Conservation (phyloP, 1,140 invertebrate species). For the Thrips palmi region DNA sequence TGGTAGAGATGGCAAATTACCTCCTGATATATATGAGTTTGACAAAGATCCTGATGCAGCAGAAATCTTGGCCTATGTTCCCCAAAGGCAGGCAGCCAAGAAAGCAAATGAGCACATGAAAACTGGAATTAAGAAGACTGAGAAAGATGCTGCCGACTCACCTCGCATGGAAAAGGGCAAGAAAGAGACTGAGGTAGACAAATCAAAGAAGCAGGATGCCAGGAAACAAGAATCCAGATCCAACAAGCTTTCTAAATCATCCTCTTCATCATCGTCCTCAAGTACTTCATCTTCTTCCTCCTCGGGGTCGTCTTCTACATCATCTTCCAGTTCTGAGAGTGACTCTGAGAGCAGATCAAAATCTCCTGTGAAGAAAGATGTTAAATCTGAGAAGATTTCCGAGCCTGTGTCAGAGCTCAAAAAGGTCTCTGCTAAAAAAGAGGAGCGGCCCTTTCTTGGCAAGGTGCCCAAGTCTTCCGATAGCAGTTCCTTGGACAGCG, state of each 20-base stretch:
- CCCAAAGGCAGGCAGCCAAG: constrained; percentile 74
- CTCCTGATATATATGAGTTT: constrained; percentile 38
- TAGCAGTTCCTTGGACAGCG: constrained; percentile 19
- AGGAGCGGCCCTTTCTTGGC: constrained; percentile 38
- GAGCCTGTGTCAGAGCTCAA: constrained; percentile 10
- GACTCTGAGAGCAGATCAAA: constrained; percentile 23
- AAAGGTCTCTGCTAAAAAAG: constrained; percentile 12
- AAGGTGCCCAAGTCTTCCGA: constrained; percentile 26
- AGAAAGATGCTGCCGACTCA: constrained; percentile 12
- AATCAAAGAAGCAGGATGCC: constrained; percentile 7
- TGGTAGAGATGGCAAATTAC: constrained; percentile 5
- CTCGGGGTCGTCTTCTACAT: constrained; percentile 26
- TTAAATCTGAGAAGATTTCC: constrained; percentile 11
- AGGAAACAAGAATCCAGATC: constrained; percentile 22
- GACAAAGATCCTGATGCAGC: constrained; percentile 38
- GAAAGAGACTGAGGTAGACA: constrained; percentile 10
- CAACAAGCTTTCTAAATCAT: constrained; percentile 20
- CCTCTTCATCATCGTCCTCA: constrained; percentile 23
- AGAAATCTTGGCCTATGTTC: constrained; percentile 66
- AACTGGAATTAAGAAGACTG: constrained; percentile 30
- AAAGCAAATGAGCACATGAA: constrained; percentile 72
- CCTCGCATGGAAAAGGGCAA: constrained; percentile 11
- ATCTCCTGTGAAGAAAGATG: constrained; percentile 11
- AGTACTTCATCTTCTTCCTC: constrained; percentile 27
- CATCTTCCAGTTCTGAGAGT: constrained; percentile 29